Conservation (phyloP, 2,888 invertebrate genomes). For the Diarsia rubi region DNA sequence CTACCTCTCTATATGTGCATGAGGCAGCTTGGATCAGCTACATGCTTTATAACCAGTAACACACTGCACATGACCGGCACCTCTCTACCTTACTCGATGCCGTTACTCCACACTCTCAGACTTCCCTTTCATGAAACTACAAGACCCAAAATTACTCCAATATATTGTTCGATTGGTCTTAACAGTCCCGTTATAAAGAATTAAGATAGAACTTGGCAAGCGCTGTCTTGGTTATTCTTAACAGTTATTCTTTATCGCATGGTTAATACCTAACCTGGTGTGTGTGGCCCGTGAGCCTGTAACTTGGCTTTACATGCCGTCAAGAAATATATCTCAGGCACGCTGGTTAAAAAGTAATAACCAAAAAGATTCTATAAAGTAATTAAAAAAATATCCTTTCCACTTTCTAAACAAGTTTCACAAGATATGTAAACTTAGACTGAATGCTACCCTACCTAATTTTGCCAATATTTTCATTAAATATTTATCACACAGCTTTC, state of each 20-base stretch:
- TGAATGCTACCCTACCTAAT: conserved; percentile 32
- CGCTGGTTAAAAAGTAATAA: neutral
- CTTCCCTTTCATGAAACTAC: conserved; percentile 61
- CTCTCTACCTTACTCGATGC: conserved; percentile 40
- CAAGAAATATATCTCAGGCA: too few species aligned
- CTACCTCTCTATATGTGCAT: conserved; percentile 60
- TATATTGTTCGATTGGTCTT: neutral
- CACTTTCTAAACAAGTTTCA: neutral
- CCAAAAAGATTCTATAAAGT: neutral
- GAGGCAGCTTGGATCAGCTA: conserved; percentile 42
- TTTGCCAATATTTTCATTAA: conserved; percentile 34
- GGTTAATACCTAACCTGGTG: too few species aligned
- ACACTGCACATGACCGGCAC: conserved; percentile 52
- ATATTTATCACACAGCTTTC: conserved; percentile 41
- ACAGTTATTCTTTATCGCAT: too few species aligned
- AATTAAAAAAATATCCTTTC: neutral
- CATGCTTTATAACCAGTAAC: conserved; percentile 48
- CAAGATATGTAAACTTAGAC: neutral
- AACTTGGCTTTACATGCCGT: too few species aligned
- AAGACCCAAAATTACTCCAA: conserved; percentile 40
- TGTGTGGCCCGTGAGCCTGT: too few species aligned
- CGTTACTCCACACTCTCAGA: conserved; percentile 42
- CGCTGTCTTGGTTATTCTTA: neutral
- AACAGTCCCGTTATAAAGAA: neutral
- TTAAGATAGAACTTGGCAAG: neutral